Base-by-base conservation (phyloP, 2,888 invertebrate genomes). In the Diplolepis rosae region DNA sequence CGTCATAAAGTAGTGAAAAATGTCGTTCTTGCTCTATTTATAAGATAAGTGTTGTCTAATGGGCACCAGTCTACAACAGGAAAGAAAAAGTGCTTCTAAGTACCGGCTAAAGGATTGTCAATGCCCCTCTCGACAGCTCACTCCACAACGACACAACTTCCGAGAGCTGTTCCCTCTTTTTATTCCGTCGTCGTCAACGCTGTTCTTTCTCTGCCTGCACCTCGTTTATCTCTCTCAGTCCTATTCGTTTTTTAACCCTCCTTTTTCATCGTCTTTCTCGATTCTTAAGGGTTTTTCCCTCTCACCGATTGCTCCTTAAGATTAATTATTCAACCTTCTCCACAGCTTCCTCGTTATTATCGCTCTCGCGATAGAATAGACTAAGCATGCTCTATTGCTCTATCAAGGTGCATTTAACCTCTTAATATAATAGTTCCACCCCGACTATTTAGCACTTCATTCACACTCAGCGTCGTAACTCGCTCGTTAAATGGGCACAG, bases 21-120 rank as follows among this genome's bases (percentile, higher is more conserved):
- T 39, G n/a, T 27, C 39, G 9, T n/a, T 61, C 39, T 61, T 27
- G n/a, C n/a, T 24, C 39, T 61, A 61, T 39, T 61, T 32, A 39
- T 61, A 39, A 35, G n/a, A 61, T 32, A 6, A 61, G 56, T 35
- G 39, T 61, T 24, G 27, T 39, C 6, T 15, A 61, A 27, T 22
- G 11, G 61, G 7, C 39, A 24, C 35, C 50, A 61, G 66, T 66
- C 54, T 71, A 71, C 67, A 66, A 56, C 66, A 56, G 61, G 70
- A 70, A 66, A 39, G 71, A 76, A 82, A 81, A 81, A 81, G 77
- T 77, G 77, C 77, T 73, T 77, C 77, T 82, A 82, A 84, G 83
- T 82, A 80, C 76, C 78, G 76, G 77, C 79, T 80, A 84, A 83
- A 83, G 81, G 80, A 84, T 84, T 82, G 83, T 82, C 83, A 82